These are phyloP conservation scores for Epinephelus fuscoguttatus DNA, from an alignment of 2,113 vertebrate species.

Conservation along the genomic window DNA sequence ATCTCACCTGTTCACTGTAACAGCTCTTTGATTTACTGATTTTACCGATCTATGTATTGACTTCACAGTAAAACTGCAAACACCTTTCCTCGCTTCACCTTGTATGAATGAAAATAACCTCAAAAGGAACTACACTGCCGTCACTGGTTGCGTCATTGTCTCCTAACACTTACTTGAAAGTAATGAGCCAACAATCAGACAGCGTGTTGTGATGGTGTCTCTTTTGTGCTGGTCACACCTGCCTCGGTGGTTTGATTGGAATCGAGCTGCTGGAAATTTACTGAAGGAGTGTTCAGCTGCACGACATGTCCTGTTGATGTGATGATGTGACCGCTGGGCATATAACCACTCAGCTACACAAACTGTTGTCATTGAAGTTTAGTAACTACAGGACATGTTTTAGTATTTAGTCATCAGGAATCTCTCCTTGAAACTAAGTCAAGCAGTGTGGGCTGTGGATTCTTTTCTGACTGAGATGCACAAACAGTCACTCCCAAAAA, in stretches of 20 bases:
- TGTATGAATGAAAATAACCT: constrained; percentile 12
- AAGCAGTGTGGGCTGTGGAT: not conserved
- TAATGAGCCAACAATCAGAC: constrained; percentile 10
- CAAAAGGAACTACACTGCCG: not conserved
- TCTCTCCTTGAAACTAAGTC: constrained; percentile 22
- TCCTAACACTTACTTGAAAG: not conserved
- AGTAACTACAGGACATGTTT: constrained; percentile 36
- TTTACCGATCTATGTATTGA: too few relatives aligned
- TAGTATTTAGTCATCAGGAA: constrained; percentile 35
- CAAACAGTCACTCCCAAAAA: not conserved
- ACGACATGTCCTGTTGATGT: constrained; percentile 18
- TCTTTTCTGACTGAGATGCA: not conserved
- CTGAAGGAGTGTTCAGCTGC: constrained; percentile 35
- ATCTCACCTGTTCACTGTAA: not conserved
- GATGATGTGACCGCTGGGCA: constrained; percentile 51
- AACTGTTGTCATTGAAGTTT: not conserved
- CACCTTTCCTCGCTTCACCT: not conserved
- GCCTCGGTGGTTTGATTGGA: not conserved
- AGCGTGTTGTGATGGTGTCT: too few relatives aligned
- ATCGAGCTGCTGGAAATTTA: constrained; percentile 40
- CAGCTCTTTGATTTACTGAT: too few relatives aligned
- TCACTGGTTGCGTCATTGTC: not conserved
- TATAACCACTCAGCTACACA: constrained; percentile 35
- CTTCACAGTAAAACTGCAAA: not conserved
- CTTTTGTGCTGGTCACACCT: constrained; percentile 8